Evolutionary conservation across 1,140 invertebrate genomes (phyloP).

Genomic region (Euborellia annulipes): DNA sequence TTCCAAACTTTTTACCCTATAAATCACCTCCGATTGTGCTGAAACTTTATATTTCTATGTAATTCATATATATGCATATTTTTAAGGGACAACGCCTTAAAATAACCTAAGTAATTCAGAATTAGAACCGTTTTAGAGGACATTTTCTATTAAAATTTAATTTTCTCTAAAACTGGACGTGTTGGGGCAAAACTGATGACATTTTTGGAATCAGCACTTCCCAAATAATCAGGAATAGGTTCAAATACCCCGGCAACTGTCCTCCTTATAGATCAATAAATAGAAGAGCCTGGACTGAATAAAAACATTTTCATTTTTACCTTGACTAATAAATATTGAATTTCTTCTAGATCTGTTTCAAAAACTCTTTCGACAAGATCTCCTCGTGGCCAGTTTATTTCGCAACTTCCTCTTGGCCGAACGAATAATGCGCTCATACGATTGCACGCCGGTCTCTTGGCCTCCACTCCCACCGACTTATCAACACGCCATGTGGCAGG

Average conservation of each 20-base stretch:
- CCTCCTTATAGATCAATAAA: not conserved
- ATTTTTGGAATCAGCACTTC: too few species aligned
- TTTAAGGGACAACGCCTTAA: too few species aligned
- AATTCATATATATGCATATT: too few species aligned
- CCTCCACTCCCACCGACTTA: conserved; percentile 81
- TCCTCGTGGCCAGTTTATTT: conserved; percentile 95
- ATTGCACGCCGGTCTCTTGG: conserved; percentile 85
- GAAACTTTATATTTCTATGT: too few species aligned
- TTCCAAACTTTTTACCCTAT: too few species aligned
- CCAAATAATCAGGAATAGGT: too few species aligned
- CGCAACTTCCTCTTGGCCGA: conserved; percentile 95
- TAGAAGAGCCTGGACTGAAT: not conserved
- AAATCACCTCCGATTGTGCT: too few species aligned
- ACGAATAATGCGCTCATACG: conserved; percentile 87
- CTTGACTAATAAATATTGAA: conserved; percentile 11
- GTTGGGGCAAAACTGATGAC: too few species aligned
- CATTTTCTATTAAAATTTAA: too few species aligned
- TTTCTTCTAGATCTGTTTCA: conserved; percentile 73
- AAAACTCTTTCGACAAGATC: conserved; percentile 90
- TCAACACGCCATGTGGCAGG: conserved; percentile 81
- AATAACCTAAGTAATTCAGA: too few species aligned
- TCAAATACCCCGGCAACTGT: not conserved
- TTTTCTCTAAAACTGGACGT: too few species aligned
- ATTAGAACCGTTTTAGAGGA: too few species aligned
- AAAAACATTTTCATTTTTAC: not conserved